These are phyloP conservation scores for Percina caprodes DNA, from an alignment of 2,113 vertebrate species.

Conservation along the genomic window DNA sequence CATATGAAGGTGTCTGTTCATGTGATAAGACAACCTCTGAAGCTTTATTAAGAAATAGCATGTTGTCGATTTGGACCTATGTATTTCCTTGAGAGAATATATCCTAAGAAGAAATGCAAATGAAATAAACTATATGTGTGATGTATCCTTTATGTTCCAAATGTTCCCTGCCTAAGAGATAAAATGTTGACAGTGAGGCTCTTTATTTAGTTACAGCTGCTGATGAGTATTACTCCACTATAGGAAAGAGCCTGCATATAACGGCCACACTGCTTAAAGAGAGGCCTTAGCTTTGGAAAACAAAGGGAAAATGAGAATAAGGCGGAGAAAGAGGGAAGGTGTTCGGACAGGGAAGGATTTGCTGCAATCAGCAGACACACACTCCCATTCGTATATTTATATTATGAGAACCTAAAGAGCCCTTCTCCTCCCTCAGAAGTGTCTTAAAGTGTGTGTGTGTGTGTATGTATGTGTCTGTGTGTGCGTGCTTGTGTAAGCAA, in stretches of 20 bases:
- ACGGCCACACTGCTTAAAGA: conserved; percentile 51
- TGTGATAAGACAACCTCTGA: conserved; percentile 21
- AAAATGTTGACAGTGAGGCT: conserved; percentile 46
- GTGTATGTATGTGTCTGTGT: conserved; percentile 13
- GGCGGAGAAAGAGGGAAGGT: conserved; percentile 17
- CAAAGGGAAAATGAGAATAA: conserved; percentile 35
- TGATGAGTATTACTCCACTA: conserved; percentile 55
- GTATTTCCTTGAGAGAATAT: conserved; percentile 50
- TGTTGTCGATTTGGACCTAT: conserved; percentile 72
- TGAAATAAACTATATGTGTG: conserved; percentile 43
- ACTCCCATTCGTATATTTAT: conserved; percentile 52
- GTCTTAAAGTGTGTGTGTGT: conserved; percentile 71
- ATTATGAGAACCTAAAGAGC: conserved; percentile 56
- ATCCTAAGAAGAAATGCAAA: conserved; percentile 53
- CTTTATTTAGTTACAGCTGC: conserved; percentile 66
- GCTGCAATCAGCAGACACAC: conserved; percentile 63
- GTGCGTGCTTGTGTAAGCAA: conserved; percentile 50
- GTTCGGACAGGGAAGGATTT: conserved; percentile 29
- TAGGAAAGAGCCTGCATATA: conserved; percentile 40
- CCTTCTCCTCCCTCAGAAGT: conserved; percentile 73
- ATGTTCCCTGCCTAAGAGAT: conserved; percentile 53
- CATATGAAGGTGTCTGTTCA: conserved; percentile 23
- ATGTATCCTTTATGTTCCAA: conserved; percentile 43
- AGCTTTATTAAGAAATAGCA: conserved; percentile 63
- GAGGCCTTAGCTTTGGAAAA: conserved; percentile 72